Evolutionary conservation across 2,888 invertebrate genomes (phyloP), one percentile per base, ranked within the genome.

Genomic region (Horisme vitalbata): DNA sequence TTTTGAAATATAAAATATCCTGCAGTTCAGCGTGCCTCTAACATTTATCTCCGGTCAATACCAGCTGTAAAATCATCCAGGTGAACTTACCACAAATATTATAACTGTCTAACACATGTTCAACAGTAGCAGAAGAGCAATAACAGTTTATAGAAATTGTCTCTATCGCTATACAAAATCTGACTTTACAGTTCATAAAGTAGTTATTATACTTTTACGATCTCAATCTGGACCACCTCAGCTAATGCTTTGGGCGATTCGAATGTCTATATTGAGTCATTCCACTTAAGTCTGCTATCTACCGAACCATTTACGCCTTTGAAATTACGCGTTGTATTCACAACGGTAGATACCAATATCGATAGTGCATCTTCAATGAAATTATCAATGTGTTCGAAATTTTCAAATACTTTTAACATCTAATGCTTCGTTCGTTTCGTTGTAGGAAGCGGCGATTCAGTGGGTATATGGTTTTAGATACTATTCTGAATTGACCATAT

Each of bases 251-350:
- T 55, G 43, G 72, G 79, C 78, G 58, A 57, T 65, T 52, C 59
- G 57, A 60, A 63, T 70, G 66, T 68, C 63, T 57, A 33, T 68
- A 82, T 83, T 69, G 79, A 83, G 75, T 65, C 77, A 79, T 83
- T 83, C 66, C 65, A 71, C 65, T 55, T 64, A 69, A 9, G 32
- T 64, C 71, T 8, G 15, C 15, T 23, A 28, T 71, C 70, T 64
- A 21, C 35, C 10, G 18, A 27, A 41, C 4, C 18, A 1, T 5
- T 18, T 4, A 18, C 18, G 1, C 18, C 18, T 18, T 18, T 5
- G 18, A n/a, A n/a, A n/a, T n/a, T n/a, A n/a, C n/a, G n/a, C n/a
- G n/a, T n/a, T n/a, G n/a, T n/a, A n/a, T n/a, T n/a, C n/a, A n/a
- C n/a, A n/a, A n/a, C n/a, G n/a, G n/a, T n/a, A n/a, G n/a, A n/a